Evolutionary conservation across 1,140 invertebrate species (phyloP).

Genomic region (Drosophila willistoni): DNA sequence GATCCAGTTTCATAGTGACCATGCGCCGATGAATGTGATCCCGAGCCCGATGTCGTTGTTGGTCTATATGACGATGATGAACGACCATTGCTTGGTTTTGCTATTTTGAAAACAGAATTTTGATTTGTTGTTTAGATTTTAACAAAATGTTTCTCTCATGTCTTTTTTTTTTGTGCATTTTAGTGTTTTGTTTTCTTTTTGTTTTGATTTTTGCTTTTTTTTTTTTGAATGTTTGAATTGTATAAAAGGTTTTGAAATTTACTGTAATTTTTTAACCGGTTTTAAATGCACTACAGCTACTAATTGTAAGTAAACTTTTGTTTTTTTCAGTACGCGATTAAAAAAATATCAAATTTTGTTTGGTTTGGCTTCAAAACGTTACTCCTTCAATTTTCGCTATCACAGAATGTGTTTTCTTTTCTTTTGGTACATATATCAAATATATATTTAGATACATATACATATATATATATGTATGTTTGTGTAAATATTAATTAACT

Average conservation of each 20-base stretch:
- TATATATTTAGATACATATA: not conserved
- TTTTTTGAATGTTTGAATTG: constrained; percentile 36
- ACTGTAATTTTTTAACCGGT: constrained; percentile 61
- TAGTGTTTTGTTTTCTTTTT: constrained; percentile 31
- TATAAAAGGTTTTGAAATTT: constrained; percentile 47
- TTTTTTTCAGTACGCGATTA: not conserved
- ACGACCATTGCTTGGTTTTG: constrained; percentile 83
- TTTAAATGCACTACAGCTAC: constrained; percentile 77
- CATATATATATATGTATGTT: constrained; percentile 9
- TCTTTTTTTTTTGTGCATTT: constrained; percentile 38
- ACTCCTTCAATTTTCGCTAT: constrained; percentile 17
- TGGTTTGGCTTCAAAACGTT: constrained; percentile 25
- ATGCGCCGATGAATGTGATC: constrained; percentile 75
- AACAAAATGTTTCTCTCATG: constrained; percentile 58
- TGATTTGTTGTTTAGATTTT: constrained; percentile 74
- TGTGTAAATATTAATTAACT: constrained; percentile 14
- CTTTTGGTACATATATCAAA: constrained; percentile 38
- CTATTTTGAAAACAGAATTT: constrained; percentile 80
- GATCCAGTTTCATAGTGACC: constrained; percentile 82
- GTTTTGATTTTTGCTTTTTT: constrained; percentile 33
- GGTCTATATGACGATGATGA: constrained; percentile 82
- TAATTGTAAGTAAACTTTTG: not conserved
- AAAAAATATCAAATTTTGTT: constrained; percentile 1
- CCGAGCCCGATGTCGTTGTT: constrained; percentile 75
- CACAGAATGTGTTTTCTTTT: constrained; percentile 32